Evolutionary conservation across 37 sponge, comb jelly and placozoan species (phyloP), one percentile per base, ranked within the genome.

Genomic region (Aphrocallistes beatrix): DNA sequence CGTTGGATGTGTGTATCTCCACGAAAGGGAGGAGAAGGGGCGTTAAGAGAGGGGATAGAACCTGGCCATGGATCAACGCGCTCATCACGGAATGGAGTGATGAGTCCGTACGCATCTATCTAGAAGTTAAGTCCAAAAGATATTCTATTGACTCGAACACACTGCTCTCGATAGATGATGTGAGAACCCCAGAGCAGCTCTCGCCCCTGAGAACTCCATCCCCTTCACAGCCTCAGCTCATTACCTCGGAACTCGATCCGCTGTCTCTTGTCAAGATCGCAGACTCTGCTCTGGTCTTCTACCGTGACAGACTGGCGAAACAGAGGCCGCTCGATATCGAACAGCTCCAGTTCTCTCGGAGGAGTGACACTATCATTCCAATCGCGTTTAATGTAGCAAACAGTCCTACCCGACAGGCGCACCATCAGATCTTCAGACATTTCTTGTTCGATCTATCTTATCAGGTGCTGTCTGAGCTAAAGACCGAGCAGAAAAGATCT

Each of bases 261-360:
- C 75, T 25, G 75, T 60, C 75, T 13, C 75, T 60, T 3, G 6
- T 60, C 25, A 60, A 60, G 75, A 60, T 60, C 10, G 75, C 75
- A 60, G 75, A 60, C 3, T 60, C 75, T 3, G 75, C 75, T 13
- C 17, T 60, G 6, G n/a, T 13, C 8, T 60, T 60, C 75, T 60
- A 60, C 34, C 25, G 34, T 8, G 75, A 60, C 34, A 60, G 75
- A 28, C 75, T 60, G 28, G n/a, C 34, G 34, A 60, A 60, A 13
- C 75, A 60, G 75, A 60, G 75, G n/a, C 75, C 75, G 3, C 75
- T 60, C 28, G 75, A 60, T 13, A 60, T 60, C 75, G 75, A 30
- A 13, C 75, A 60, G 75, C 75, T 60, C 28, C 75, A 60, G 75
- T 60, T 60, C 75, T 60, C 75, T 3, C 75, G 75, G 6, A 60